Percentiles rank a stretch among this genome's conserved stretches.
These are phyloP conservation scores for Drosophila cardini DNA, from an alignment of 1,140 invertebrate genomes.

Conservation along the genomic window DNA sequence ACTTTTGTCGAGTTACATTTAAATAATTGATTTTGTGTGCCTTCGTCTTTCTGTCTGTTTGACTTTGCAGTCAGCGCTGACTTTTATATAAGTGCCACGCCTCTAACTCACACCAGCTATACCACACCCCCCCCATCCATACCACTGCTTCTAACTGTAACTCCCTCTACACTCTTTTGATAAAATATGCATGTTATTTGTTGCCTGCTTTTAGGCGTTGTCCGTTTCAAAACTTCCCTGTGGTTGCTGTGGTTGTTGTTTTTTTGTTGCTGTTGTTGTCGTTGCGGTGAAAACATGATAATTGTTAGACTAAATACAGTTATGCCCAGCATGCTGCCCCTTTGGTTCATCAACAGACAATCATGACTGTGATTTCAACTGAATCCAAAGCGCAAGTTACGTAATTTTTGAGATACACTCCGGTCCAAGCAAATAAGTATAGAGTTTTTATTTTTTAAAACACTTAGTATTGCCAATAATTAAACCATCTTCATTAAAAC, in stretches of 20 bases:
- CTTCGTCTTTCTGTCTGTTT: slow-evolving; percentile 17
- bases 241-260: neutral
- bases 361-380: neutral
- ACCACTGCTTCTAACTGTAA: neutral
- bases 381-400: neutral
- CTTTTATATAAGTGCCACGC: slow-evolving; percentile 25
- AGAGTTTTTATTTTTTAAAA: no score
- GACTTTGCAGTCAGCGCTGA: slow-evolving; percentile 5
- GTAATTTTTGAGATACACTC: no score
- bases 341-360: neutral
- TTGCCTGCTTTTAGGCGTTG: slow-evolving; percentile 46
- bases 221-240: slow-evolving; percentile 2
- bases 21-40: slow-evolving; percentile 69
- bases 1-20: slow-evolving; percentile 58
- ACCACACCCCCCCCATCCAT: neutral
- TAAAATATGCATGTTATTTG: slow-evolving; percentile 42
- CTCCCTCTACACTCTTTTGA: slow-evolving; percentile 14
- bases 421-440: no score
- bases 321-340: neutral
- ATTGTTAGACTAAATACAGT: slow-evolving; percentile 19
- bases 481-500: no score
- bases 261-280: neutral
- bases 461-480: no score
- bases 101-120: neutral
- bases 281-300: slow-evolving; percentile 1